Percentiles rank a stretch among this genome's conserved stretches.
Evolutionary conservation across 2,797 vertebrate genomes (phyloP).

Genomic region (Staurois parvus): DNA sequence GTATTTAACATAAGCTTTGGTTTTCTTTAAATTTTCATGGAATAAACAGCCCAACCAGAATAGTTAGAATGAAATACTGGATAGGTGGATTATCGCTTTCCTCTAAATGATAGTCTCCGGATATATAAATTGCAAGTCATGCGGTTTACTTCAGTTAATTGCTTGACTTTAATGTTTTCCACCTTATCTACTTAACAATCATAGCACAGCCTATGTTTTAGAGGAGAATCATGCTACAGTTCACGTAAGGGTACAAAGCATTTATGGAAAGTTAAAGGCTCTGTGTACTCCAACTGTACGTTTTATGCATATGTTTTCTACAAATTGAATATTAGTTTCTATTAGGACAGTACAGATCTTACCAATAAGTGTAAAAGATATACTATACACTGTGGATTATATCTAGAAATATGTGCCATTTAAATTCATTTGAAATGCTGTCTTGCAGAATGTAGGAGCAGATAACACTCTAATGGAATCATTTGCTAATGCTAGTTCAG

Average conservation of each 20-base stretch:
- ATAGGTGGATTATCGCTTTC: neutral
- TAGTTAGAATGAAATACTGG: neutral
- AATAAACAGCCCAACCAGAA: neutral
- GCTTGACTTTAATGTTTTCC: neutral
- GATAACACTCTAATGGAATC: slow-evolving; percentile 5
- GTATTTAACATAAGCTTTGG: no score
- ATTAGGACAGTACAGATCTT: neutral
- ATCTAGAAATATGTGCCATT: neutral
- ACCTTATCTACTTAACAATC: neutral
- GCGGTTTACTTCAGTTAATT: neutral
- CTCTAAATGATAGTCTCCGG: neutral
- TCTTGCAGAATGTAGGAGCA: neutral
- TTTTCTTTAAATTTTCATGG: neutral
- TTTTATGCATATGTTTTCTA: neutral
- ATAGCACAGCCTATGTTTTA: neutral
- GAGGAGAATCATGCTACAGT: neutral
- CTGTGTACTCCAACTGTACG: neutral
- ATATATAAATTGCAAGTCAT: neutral
- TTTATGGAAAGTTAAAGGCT: neutral
- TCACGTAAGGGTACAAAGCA: neutral
- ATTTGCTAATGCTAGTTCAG: slow-evolving; percentile 19
- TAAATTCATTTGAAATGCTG: neutral
- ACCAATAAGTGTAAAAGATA: neutral
- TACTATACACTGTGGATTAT: neutral
- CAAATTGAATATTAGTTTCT: neutral